Evolutionary conservation across 2,113 vertebrate genomes (phyloP).

Genomic region (Haliaeetus leucogaster): DNA sequence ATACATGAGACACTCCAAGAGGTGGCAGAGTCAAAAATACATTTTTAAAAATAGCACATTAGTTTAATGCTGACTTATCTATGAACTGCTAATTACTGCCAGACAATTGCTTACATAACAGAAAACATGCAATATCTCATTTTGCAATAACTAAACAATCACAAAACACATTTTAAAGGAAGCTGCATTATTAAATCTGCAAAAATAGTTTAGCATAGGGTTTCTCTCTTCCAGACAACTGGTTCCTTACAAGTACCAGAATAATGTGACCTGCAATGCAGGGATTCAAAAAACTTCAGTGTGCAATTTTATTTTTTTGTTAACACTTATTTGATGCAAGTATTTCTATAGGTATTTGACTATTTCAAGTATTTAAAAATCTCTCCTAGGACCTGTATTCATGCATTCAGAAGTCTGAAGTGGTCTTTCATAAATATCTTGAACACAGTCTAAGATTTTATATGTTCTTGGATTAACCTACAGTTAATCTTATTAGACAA

Average conservation of each 20-base stretch:
- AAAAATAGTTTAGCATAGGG: background rate
- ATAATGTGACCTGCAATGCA: background rate
- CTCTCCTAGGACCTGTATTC: background rate
- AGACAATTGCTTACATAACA: background rate
- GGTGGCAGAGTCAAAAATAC: background rate
- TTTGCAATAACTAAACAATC: background rate
- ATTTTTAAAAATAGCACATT: background rate
- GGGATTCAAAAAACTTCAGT: background rate
- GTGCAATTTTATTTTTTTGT: background rate
- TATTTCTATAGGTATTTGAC: background rate
- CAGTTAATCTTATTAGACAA: conserved; percentile 33
- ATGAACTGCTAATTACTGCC: background rate
- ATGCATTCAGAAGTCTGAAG: conserved; percentile 46
- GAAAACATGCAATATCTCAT: background rate
- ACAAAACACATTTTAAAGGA: background rate
- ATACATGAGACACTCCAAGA: background rate
- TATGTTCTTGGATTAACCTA: conserved; percentile 26
- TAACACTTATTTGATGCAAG: background rate
- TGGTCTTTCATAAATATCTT: conserved; percentile 22
- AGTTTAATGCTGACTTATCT: background rate
- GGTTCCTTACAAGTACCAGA: background rate
- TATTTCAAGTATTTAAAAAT: conserved; percentile 42
- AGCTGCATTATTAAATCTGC: background rate
- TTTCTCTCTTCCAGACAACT: background rate
- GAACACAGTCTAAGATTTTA: background rate